These are phyloP conservation scores for Orientallactaga sibirica DNA, from an alignment of 2,797 vertebrate species.

Conservation along the genomic window DNA sequence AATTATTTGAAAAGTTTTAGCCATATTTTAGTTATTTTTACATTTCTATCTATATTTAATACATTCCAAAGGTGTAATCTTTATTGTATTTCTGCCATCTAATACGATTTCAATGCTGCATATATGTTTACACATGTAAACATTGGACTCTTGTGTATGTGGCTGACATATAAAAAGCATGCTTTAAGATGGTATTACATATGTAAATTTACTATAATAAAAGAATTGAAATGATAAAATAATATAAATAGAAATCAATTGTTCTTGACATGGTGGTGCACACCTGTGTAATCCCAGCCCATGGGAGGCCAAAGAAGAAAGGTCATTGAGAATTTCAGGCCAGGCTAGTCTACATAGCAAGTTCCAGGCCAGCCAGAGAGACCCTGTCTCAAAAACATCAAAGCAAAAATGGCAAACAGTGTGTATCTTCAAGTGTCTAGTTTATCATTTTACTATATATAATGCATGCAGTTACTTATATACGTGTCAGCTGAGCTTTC, in stretches of 20 bases:
- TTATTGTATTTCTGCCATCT: constrained; percentile 49
- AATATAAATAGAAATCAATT: constrained; percentile 48
- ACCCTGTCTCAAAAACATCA: not conserved
- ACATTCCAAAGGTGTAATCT: constrained; percentile 36
- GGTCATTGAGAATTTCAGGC: not conserved
- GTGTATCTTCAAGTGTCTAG: constrained; percentile 11
- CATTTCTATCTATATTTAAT: constrained; percentile 52
- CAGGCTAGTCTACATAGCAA: not conserved
- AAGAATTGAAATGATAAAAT: constrained; percentile 53
- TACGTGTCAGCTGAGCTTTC: constrained; percentile 49
- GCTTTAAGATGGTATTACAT: constrained; percentile 45
- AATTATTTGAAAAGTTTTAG: constrained; percentile 63
- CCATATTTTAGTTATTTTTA: constrained; percentile 58
- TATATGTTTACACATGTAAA: constrained; percentile 2
- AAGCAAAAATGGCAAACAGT: not conserved
- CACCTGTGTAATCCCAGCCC: not conserved
- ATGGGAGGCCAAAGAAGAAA: not conserved
- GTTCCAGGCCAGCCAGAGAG: not conserved
- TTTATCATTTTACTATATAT: constrained; percentile 44
- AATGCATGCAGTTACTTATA: constrained; percentile 13
- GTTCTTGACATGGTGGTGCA: not conserved
- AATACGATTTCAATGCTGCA: constrained; percentile 2
- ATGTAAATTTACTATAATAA: constrained; percentile 48
- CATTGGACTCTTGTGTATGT: constrained; percentile 40
- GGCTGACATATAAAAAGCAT: constrained; percentile 46